phyloP scores from a whole-genome alignment of 2,888 invertebrate genomes.

The Nasonovia ribisnigri region DNA sequence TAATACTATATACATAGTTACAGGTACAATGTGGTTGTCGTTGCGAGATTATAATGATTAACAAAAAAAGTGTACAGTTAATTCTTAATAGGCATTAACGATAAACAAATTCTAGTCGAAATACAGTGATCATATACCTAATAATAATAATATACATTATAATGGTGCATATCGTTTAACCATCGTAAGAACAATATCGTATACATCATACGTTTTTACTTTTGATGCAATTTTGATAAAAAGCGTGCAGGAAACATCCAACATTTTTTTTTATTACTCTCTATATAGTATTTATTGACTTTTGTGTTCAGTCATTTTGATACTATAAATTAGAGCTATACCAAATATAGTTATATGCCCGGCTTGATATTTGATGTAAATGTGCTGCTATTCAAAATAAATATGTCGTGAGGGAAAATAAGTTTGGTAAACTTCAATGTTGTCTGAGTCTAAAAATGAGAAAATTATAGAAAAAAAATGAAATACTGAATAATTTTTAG shows the following conservation, averaged over 20 bases:
- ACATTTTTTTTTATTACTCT: not conserved
- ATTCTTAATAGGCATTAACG: not conserved
- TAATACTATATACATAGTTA: not conserved
- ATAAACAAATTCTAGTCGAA: not conserved
- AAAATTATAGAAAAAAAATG: not conserved
- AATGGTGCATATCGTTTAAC: not conserved
- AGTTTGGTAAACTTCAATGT: not conserved
- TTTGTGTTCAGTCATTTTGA: not conserved
- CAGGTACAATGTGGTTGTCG: not conserved
- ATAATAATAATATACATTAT: not conserved
- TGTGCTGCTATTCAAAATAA: not conserved
- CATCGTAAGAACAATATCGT: not conserved
- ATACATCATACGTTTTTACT: not conserved
- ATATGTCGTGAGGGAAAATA: not conserved
- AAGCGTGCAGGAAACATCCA: not conserved
- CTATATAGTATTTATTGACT: not conserved
- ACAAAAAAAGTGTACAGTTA: not conserved
- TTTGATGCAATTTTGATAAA: not conserved
- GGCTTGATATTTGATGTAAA: not conserved
- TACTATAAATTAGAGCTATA: not conserved
- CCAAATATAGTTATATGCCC: not conserved
- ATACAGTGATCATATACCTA: too few relatives aligned
- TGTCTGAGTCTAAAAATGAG: not conserved
- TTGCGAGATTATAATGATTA: not conserved
- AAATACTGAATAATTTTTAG: not conserved